phyloP scores from a whole-genome alignment of 2,797 vertebrate genomes.

The Rousettus madagascariensis region DNA sequence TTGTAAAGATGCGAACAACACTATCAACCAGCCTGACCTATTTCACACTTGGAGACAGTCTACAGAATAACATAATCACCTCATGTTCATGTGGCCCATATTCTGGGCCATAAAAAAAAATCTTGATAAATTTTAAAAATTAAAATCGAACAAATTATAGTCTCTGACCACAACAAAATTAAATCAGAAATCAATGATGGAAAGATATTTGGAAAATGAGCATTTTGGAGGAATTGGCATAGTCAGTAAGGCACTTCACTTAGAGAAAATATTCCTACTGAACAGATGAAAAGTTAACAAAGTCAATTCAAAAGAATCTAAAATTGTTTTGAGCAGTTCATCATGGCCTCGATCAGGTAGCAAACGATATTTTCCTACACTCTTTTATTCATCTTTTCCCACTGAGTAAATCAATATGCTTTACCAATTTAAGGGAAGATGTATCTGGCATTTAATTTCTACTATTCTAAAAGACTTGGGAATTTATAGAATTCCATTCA shows the following conservation, averaged over 20 bases:
- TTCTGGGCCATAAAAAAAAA: background rate
- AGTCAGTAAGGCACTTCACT: background rate
- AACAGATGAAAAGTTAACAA: background rate
- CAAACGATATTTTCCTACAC: conserved; percentile 16
- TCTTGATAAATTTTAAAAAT: background rate
- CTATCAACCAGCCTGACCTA: background rate
- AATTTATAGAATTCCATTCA: conserved; percentile 74
- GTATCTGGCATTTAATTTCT: background rate
- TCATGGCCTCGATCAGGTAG: background rate
- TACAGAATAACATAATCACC: background rate
- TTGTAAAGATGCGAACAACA: background rate
- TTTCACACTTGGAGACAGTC: background rate
- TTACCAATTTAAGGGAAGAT: background rate
- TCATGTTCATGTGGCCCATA: background rate
- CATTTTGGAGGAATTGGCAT: background rate
- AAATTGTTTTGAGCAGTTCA: background rate
- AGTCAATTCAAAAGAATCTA: background rate
- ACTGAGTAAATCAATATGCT: background rate
- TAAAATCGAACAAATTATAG: background rate
- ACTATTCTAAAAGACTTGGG: background rate
- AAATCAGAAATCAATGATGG: background rate
- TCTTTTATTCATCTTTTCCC: conserved; percentile 42
- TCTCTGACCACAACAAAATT: background rate
- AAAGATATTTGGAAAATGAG: background rate
- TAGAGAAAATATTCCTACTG: background rate